Conservation (phyloP, 2,797 vertebrate species). For the Enteromius thamalakanensis region DNA sequence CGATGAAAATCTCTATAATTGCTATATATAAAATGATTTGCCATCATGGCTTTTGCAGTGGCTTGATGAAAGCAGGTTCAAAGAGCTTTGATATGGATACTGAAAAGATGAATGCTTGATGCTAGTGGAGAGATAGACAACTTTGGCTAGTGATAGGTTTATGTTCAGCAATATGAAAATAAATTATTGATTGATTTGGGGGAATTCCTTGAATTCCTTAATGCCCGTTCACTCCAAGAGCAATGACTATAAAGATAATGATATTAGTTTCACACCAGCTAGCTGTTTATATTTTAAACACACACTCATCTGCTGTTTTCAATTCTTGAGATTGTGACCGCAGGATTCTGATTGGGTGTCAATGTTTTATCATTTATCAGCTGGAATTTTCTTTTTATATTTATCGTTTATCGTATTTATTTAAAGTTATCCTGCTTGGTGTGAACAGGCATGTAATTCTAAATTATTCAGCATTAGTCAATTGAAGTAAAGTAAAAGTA, state of each 20-base stretch:
- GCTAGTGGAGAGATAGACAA: not conserved
- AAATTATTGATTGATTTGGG: not conserved
- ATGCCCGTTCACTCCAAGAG: too few species aligned
- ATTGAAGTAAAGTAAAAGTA: not conserved
- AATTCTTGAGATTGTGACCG: too few species aligned
- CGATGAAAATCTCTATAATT: conserved; percentile 16
- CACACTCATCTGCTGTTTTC: too few species aligned
- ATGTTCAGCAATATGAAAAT: not conserved
- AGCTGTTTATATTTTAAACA: too few species aligned
- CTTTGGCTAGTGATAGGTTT: not conserved
- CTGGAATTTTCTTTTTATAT: too few species aligned
- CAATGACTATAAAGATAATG: too few species aligned
- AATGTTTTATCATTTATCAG: too few species aligned
- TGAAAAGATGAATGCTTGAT: not conserved
- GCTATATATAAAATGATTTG: conserved; percentile 16
- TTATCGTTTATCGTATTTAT: too few species aligned
- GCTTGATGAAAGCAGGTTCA: not conserved
- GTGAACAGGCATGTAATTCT: not conserved
- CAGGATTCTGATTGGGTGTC: too few species aligned
- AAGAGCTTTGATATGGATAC: not conserved
- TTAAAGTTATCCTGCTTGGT: too few species aligned
- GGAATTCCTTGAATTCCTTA: not conserved
- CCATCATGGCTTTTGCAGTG: not conserved
- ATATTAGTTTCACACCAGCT: too few species aligned
- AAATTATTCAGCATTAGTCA: not conserved